Percentiles rank a stretch among this genome's conserved stretches.
phyloP scores from a whole-genome alignment of 1,140 invertebrate genomes.

The Pissodes strobi region DNA sequence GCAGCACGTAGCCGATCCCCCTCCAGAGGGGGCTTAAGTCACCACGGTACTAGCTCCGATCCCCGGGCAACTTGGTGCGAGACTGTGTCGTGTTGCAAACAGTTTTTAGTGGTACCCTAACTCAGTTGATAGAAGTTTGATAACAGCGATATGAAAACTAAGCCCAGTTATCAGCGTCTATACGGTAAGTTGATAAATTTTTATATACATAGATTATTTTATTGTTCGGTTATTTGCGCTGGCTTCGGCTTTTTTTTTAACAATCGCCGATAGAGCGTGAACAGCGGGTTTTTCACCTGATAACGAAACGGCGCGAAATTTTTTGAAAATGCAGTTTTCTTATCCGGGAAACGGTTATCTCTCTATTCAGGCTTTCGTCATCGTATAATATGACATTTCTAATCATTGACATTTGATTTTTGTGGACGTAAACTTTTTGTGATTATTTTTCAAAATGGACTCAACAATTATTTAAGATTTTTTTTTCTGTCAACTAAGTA shows the following conservation, averaged over 20 bases:
- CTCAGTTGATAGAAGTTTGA: conserved; percentile 48
- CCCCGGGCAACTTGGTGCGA: conserved; percentile 12
- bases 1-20: background rate
- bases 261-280: background rate
- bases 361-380: no score
- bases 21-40: conserved; percentile 21
- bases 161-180: conserved; percentile 55
- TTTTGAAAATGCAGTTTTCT: no score
- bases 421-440: no score
- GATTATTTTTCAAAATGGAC: no score
- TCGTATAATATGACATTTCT: no score
- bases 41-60: conserved; percentile 17
- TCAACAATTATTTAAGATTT: no score
- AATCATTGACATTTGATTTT: no score
- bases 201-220: conserved; percentile 54
- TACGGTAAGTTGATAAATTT: conserved; percentile 57
- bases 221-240: conserved; percentile 41
- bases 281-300: background rate
- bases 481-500: no score
- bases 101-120: conserved; percentile 36
- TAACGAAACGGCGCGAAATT: background rate
- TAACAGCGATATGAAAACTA: conserved; percentile 53
- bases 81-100: conserved; percentile 23
- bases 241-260: conserved; percentile 7
- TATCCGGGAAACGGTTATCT: no score